Evolutionary conservation across 2,888 invertebrate species (phyloP).

Genomic region (Campaea margaritaria): DNA sequence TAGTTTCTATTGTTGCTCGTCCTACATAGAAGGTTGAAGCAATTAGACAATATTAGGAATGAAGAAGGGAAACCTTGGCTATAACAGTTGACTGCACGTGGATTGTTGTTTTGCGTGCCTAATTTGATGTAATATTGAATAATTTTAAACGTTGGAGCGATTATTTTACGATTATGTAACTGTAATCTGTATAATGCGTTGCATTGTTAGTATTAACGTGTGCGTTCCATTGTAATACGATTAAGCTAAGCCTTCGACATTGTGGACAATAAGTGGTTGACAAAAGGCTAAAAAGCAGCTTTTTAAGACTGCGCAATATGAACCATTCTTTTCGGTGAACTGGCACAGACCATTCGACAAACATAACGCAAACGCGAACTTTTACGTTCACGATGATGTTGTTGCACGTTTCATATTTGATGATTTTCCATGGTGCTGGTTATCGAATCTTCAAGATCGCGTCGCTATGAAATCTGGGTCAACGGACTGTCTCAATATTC

Average conservation of each 20-base stretch:
- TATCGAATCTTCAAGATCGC: constrained; percentile 45
- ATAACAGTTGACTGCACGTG: constrained; percentile 42
- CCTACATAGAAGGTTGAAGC: constrained; percentile 66
- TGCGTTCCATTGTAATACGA: constrained; percentile 32
- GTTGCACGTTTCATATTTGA: constrained; percentile 30
- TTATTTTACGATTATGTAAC: constrained; percentile 17
- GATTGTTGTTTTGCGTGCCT: constrained; percentile 34
- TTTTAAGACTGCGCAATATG: constrained; percentile 52
- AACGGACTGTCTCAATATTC: not conserved
- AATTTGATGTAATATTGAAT: constrained; percentile 42
- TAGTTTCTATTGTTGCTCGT: constrained; percentile 68
- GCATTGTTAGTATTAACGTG: not conserved
- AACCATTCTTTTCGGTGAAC: constrained; percentile 43
- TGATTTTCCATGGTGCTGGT: constrained; percentile 30
- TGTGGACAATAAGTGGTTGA: constrained; percentile 44
- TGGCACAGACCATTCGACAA: constrained; percentile 19
- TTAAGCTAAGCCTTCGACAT: constrained; percentile 31
- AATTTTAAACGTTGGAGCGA: constrained; percentile 36
- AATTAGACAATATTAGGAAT: constrained; percentile 75
- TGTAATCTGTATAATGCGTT: too few species aligned
- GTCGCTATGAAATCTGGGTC: constrained; percentile 5
- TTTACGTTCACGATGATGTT: constrained; percentile 32
- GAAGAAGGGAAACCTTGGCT: constrained; percentile 67
- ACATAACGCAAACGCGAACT: constrained; percentile 34
- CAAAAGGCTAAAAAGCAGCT: constrained; percentile 52